phyloP scores from a whole-genome alignment of 2,888 invertebrate genomes.

The Chrysotoxum bicinctum region DNA sequence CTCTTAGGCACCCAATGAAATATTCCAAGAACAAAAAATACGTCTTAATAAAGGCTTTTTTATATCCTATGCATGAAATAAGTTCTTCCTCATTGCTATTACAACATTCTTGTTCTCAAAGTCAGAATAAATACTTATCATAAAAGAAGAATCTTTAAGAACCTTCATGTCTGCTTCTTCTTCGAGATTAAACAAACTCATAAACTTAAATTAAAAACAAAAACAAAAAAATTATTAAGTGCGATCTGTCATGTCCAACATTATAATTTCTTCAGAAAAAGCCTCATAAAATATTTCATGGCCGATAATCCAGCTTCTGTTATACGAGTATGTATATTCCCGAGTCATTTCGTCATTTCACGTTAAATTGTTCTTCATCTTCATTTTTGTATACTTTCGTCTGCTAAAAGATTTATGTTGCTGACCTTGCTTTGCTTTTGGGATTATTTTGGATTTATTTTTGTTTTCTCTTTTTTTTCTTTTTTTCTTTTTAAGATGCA shows the following conservation, averaged over 20 bases:
- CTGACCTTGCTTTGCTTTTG: constrained; percentile 51
- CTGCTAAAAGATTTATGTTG: constrained; percentile 36
- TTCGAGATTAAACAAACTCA: constrained; percentile 1
- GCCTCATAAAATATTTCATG: constrained; percentile 24
- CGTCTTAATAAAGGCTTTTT: no score
- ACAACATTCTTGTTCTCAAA: neutral
- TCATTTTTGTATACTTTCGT: neutral
- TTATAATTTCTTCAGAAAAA: constrained; percentile 39
- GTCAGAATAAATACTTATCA: neutral
- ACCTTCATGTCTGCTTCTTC: neutral
- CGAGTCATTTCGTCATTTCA: constrained; percentile 15
- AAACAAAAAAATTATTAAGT: constrained; percentile 28
- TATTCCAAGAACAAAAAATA: no score
- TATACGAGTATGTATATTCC: neutral
- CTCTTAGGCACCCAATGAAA: no score
- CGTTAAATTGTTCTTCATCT: neutral
- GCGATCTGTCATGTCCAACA: constrained; percentile 55
- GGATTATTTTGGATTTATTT: constrained; percentile 1
- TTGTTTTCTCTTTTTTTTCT: neutral
- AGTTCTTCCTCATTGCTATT: neutral
- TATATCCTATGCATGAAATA: no score
- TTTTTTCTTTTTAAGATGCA: neutral
- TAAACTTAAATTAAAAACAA: constrained; percentile 2
- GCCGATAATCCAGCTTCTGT: constrained; percentile 16
- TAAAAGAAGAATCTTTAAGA: neutral